Conservation (phyloP, 2,113 vertebrate genomes). For the Myiopsitta monachus region DNA sequence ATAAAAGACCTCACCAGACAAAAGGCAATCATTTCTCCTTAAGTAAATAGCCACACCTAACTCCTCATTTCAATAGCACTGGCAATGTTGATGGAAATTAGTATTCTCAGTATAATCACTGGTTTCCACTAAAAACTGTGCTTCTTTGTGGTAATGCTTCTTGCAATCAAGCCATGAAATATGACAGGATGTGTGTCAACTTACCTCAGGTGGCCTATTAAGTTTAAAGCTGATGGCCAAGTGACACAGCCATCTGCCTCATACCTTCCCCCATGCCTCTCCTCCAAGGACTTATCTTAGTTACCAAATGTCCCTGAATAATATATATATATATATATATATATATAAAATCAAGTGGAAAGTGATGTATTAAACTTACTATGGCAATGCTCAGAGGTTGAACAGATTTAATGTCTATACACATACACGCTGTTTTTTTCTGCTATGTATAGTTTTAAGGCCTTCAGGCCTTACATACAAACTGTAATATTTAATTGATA, state of each 20-base stretch:
- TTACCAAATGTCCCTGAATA: neutral
- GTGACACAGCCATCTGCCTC: neutral
- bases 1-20: neutral
- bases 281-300: constrained; percentile 6
- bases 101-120: neutral
- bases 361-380: neutral
- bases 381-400: neutral
- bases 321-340: neutral
- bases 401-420: neutral
- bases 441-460: neutral
- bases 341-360: neutral
- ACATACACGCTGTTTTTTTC: neutral
- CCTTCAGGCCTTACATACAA: neutral
- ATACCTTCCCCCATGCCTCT: neutral
- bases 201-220: constrained; percentile 14
- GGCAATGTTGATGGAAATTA: neutral
- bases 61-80: neutral
- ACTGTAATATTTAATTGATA: neutral
- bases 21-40: neutral
- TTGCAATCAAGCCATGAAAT: neutral
- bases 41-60: neutral
- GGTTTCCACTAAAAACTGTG: neutral
- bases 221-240: constrained; percentile 30
- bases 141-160: neutral
- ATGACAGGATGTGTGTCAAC: neutral